Conservation (phyloP, 2,888 invertebrate species). For the Mylabris sibirica region DNA sequence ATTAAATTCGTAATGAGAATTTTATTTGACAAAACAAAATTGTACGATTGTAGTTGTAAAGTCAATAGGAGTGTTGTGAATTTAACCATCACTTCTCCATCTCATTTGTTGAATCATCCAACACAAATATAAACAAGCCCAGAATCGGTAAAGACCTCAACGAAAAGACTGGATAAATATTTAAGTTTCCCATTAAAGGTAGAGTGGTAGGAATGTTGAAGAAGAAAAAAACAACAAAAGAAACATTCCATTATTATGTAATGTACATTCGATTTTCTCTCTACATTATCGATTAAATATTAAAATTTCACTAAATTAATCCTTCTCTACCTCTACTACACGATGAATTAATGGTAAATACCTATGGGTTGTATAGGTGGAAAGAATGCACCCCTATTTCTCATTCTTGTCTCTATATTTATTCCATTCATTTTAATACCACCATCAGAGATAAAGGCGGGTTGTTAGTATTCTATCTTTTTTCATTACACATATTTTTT, state of each 20-base stretch:
- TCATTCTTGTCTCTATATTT: background rate
- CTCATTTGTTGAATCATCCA: slow-evolving; percentile 8
- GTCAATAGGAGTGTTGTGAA: background rate
- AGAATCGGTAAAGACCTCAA: slow-evolving; percentile 36
- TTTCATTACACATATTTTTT: background rate
- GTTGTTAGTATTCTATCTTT: background rate
- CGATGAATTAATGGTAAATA: background rate
- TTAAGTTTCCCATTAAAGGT: slow-evolving; percentile 40
- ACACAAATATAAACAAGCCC: slow-evolving; percentile 44
- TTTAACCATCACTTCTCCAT: background rate
- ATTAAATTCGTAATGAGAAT: background rate
- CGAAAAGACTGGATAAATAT: slow-evolving; percentile 40
- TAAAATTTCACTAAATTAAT: background rate
- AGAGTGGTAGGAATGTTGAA: slow-evolving; percentile 19
- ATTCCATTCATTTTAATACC: slow-evolving; percentile 2
- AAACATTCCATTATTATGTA: background rate
- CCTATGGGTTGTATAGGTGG: background rate
- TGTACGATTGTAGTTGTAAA: background rate
- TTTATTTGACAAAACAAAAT: no score
- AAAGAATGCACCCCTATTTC: slow-evolving; percentile 3
- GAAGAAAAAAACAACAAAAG: background rate
- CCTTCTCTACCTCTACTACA: no score
- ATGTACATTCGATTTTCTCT: background rate
- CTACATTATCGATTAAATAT: background rate
- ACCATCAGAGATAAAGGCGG: background rate